Evolutionary conservation across 2,888 invertebrate species (phyloP), one percentile per base, ranked within the genome.

Genomic region (Diadegma fenestrale): DNA sequence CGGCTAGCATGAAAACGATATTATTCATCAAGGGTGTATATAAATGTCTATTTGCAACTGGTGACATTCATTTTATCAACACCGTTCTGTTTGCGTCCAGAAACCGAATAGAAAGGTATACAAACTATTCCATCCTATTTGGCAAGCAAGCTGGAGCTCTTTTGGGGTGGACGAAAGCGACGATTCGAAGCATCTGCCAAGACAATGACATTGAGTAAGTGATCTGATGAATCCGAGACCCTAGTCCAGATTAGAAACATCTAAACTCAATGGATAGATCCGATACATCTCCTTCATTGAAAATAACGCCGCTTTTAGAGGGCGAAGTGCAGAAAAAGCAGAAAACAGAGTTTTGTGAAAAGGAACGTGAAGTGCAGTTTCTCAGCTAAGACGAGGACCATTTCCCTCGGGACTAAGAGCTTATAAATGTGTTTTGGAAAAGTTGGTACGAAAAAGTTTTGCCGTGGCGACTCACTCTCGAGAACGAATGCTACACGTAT

Each of bases 391-490:
- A 51, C 64, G 77, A 77, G 64, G 45, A 45, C 33, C 63, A 19
- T 72, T 69, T 63, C 48, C 45, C 73, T 58, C 64, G 58, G 82
- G 80, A 69, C 84, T 75, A 73, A 81, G 64, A 85, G 85, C 87
- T 86, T 88, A 87, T 86, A 88, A 88, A 88, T 86, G 88, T 88
- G 87, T 86, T 84, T 86, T 80, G 85, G 79, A 79, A 84, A 87
- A 87, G 82, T 84, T 86, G 66, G 41, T 79, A 71, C 71, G 75
- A 66, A 51, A 85, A 85, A 85, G 85, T 85, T 85, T 63, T 54
- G 37, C 61, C 69, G 54, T 51, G 48, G 68, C 22, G 73, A 78
- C 68, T 79, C 69, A 73, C 78, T 75, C 69, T 54, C 33, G 37
- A 69, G 73, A 78, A 78, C 63, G 84, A 85, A 82, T 69, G 80